A percentile compares a stretch with the other conserved stretches of the same genome.
Conservation (phyloP, 92 coral and sea anemone species). For the Bergia puertoricense region DNA sequence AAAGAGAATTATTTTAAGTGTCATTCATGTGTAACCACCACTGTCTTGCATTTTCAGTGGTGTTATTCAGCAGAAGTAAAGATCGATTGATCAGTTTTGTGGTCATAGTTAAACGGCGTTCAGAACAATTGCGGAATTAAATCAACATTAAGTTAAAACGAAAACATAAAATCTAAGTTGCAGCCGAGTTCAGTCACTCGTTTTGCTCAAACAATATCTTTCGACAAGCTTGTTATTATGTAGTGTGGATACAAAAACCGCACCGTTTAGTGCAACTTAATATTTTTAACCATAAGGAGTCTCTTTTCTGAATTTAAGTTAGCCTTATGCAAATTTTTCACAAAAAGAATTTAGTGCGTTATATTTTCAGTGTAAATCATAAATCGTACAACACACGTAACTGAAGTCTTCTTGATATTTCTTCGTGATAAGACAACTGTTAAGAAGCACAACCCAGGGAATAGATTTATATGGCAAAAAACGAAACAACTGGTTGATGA, state of each 20-base stretch:
- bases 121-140: constrained; percentile 10
- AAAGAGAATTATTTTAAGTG: not conserved
- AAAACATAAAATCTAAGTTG: not conserved
- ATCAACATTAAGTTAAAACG: constrained; percentile 8
- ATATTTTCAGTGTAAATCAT: not conserved
- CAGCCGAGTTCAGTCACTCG: not conserved
- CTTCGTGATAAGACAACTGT: not conserved
- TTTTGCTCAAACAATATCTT: not conserved
- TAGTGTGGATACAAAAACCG: constrained; percentile 32
- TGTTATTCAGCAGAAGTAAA: not conserved
- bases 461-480: not conserved
- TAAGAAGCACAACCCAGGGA: not conserved
- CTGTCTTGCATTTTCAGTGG: not conserved
- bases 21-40: not conserved
- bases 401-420: not conserved
- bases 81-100: constrained; percentile 6
- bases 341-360: not conserved
- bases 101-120: not conserved
- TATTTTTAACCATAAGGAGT: not conserved
- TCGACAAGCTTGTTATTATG: not conserved
- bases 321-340: not conserved
- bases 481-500: not conserved
- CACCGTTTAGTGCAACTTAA: constrained; percentile 32
- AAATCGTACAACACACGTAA: not conserved
- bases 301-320: constrained; percentile 4